Percentiles rank a stretch among this genome's conserved stretches.
Evolutionary conservation across 2,113 vertebrate genomes (phyloP).

Genomic region (Toxotes chatareus): DNA sequence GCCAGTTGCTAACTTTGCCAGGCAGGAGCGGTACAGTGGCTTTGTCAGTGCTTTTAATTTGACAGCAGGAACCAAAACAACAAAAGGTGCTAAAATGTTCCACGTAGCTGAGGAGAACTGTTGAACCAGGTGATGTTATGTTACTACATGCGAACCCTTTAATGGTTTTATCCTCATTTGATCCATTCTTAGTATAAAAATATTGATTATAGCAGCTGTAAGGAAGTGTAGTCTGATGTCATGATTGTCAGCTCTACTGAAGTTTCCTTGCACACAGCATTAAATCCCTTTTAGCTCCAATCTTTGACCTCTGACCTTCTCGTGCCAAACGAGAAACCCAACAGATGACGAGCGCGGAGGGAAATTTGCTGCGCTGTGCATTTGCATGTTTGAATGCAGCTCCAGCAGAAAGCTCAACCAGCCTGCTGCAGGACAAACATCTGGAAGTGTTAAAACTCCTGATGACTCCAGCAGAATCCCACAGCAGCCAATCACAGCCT

Average conservation of each 20-base stretch:
- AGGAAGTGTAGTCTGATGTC: background rate
- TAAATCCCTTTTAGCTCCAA: background rate
- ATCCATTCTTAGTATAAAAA: background rate
- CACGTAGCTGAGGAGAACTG: no score
- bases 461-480: conserved; percentile 73
- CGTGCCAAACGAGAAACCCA: background rate
- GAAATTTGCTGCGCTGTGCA: conserved; percentile 32
- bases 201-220: background rate
- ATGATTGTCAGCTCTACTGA: background rate
- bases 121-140: no score
- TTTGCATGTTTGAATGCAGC: conserved; percentile 78
- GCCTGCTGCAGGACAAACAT: conserved; percentile 86
- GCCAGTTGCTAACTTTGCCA: no score
- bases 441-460: conserved; percentile 78
- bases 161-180: no score
- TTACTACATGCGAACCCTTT: no score
- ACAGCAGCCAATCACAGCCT: conserved; percentile 58
- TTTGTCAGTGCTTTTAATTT: no score
- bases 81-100: no score
- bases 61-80: no score
- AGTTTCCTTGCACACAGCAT: background rate
- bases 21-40: no score
- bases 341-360: background rate
- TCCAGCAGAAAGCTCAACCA: conserved; percentile 85
- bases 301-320: conserved; percentile 13